Evolutionary conservation across 2,113 vertebrate species (phyloP).

Genomic region (Cnemophilus loriae): DNA sequence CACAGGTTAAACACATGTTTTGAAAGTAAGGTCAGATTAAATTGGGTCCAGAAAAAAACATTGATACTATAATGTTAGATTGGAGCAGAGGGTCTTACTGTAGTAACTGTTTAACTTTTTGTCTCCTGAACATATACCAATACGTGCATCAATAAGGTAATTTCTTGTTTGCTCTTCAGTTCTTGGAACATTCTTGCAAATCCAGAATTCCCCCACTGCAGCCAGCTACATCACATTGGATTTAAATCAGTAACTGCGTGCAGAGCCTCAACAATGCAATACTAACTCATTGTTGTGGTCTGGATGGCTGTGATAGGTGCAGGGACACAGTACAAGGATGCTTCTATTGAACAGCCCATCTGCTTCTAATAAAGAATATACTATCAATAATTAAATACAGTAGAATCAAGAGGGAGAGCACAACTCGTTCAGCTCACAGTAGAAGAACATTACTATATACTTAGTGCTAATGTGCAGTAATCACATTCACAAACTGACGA

Average conservation of each 20-base stretch:
- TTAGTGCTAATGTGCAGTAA: conserved; percentile 24
- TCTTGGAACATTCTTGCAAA: background rate
- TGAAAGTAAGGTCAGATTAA: background rate
- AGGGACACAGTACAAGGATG: background rate
- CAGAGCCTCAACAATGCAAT: background rate
- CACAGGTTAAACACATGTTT: background rate
- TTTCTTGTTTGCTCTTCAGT: background rate
- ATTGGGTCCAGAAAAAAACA: background rate
- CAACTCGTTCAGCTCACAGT: background rate
- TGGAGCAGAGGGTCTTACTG: background rate
- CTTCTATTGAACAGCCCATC: background rate
- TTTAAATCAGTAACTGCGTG: background rate
- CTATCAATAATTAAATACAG: conserved; percentile 12
- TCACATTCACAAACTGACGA: conserved; percentile 11
- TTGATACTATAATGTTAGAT: background rate
- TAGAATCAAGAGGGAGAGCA: background rate
- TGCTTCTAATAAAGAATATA: conserved; percentile 13
- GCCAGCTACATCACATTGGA: background rate
- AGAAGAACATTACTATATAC: conserved; percentile 3
- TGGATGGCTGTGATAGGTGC: background rate
- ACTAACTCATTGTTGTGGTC: background rate
- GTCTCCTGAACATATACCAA: background rate
- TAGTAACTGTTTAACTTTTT: background rate
- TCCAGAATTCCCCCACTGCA: background rate
- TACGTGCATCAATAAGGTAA: background rate